phyloP scores from a whole-genome alignment of 2,113 vertebrate genomes.

The Malurus melanocephalus region DNA sequence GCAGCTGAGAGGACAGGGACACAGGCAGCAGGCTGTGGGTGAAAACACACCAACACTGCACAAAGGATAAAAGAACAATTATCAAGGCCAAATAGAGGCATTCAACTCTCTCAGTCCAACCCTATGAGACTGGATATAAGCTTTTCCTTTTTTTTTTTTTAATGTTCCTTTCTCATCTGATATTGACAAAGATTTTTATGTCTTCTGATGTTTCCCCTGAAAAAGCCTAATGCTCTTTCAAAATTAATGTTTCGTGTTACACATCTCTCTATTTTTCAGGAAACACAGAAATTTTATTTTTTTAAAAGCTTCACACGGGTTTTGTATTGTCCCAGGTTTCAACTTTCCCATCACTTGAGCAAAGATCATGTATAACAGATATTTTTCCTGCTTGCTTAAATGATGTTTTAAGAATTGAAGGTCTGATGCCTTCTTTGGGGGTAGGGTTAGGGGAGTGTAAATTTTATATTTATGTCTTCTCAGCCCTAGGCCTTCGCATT shows the following conservation, averaged over 20 bases:
- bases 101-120: not conserved
- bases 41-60: not conserved
- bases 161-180: constrained; percentile 24
- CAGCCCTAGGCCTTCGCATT: constrained; percentile 41
- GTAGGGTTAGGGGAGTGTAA: not conserved
- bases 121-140: not conserved
- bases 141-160: not conserved
- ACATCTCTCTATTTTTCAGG: not conserved
- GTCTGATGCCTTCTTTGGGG: constrained; percentile 11
- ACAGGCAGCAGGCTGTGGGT: not conserved
- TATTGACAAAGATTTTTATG: constrained; percentile 47
- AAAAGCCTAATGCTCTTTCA: not conserved
- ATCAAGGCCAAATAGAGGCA: constrained; percentile 34
- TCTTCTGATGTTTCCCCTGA: constrained; percentile 14
- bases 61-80: constrained; percentile 46
- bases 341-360: not conserved
- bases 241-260: not conserved
- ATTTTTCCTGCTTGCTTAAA: constrained; percentile 12
- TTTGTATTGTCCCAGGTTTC: constrained; percentile 25
- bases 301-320: not conserved
- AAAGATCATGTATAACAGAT: not conserved
- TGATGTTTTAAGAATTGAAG: constrained; percentile 32
- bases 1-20: constrained; percentile 2
- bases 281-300: constrained; percentile 1
- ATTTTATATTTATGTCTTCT: constrained; percentile 67